Base-by-base conservation (phyloP, 2,113 vertebrate genomes). In the Triplophysa rosa region DNA sequence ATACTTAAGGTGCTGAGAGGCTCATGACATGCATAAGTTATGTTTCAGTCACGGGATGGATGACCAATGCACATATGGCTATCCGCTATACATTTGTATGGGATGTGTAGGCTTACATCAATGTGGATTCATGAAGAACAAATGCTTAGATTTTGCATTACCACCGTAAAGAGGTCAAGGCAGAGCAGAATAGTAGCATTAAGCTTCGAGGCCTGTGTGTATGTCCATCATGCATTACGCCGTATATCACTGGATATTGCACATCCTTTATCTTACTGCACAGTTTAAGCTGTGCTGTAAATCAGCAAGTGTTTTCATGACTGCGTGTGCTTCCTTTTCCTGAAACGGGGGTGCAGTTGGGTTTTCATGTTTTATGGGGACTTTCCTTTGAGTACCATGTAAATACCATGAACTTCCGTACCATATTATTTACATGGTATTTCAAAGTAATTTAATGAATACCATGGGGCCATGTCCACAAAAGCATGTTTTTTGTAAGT, bases 1-100 rank as follows among this genome's bases (percentile, higher is more conserved):
- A 23, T 72, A 72, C 19, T 16, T 72, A 1, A 62, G 58, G 71
- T 74, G 58, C 71, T 42, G 70, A 73, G 70, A 73, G 54, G n/a
- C 21, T 45, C 56, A 26, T 63, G 71, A 74, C 16, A 7, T 26
- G 37, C 8, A 4, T 19, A 62, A 62, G 58, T 62, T 62, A 74
- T 74, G 58, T 47, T 74, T 63, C 19, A 13, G 40, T 21, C 10
- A 1, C 2, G 61, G 37, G 13, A 77, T 77, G 42, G 45, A 77
- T 66, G 59, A 52, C 10, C 45, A 54, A 17, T 52, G 26, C 45
- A 77, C 42, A 26, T 58, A 40, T 16, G 12, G 62, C 17, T 52
- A 14, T 76, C 49, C 4, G 4, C 26, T 63, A 64, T 52, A 64
- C 63, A 10, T 64, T 14, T 14, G 24, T n/a, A 73, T 61, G 56